Evolutionary conservation across 2,797 vertebrate genomes (phyloP).

Genomic region (Phyllotis vaccarum): DNA sequence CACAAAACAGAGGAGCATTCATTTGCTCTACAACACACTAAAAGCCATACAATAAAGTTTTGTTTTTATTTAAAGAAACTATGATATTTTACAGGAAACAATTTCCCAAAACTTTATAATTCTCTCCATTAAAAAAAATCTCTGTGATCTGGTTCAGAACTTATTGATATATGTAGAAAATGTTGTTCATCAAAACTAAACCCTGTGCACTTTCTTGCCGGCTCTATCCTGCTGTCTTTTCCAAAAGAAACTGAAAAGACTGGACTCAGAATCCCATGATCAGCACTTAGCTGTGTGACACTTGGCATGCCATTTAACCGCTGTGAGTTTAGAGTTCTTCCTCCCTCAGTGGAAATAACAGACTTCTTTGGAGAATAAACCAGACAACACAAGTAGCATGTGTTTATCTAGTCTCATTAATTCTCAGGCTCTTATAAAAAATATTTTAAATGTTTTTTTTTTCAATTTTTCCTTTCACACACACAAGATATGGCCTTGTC

Average conservation of each 20-base stretch:
- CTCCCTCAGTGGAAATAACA: conserved; percentile 56
- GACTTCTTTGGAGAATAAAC: conserved; percentile 54
- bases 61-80: conserved; percentile 13
- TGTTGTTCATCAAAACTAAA: conserved; percentile 52
- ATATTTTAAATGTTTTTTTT: conserved; percentile 48
- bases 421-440: conserved; percentile 32
- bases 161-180: conserved; percentile 17
- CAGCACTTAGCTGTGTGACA: conserved; percentile 42
- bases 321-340: conserved; percentile 31
- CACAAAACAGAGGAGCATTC: background rate
- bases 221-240: conserved; percentile 12
- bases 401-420: background rate
- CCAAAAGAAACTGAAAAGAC: conserved; percentile 62
- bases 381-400: conserved; percentile 20
- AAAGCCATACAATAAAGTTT: conserved; percentile 26
- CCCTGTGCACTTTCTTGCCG: conserved; percentile 5
- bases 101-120: conserved; percentile 9
- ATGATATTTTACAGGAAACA: conserved; percentile 12
- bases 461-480: background rate
- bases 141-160: conserved; percentile 10
- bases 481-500: background rate
- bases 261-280: conserved; percentile 19
- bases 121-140: background rate
- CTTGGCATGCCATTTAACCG: conserved; percentile 39
- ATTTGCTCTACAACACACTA: conserved; percentile 3